phyloP scores from a whole-genome alignment of 2,113 vertebrate species.

The Elephantulus edwardii region DNA sequence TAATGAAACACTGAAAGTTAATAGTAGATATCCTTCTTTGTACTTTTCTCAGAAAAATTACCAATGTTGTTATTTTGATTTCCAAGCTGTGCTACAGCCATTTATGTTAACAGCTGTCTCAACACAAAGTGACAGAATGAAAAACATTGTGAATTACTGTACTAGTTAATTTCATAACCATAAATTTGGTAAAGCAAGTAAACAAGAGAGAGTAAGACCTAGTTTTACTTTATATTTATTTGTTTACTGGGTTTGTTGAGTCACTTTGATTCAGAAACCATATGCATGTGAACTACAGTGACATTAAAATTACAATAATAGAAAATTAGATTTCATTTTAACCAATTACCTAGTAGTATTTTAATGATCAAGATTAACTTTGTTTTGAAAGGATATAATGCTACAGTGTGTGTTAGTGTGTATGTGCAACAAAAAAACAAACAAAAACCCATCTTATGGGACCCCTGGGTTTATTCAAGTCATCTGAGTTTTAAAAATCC shows the following conservation, averaged over 20 bases:
- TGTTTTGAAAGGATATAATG: constrained; percentile 10
- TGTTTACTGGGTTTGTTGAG: neutral
- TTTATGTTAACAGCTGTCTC: neutral
- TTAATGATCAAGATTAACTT: neutral
- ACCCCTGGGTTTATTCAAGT: constrained; percentile 33
- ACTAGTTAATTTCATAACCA: neutral
- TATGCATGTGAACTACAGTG: neutral
- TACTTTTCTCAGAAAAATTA: constrained; percentile 17
- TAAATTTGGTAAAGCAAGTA: neutral
- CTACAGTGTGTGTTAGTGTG: neutral
- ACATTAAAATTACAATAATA: neutral
- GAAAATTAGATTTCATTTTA: constrained; percentile 28
- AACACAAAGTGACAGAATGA: constrained; percentile 13
- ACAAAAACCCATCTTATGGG: neutral
- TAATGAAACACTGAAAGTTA: neutral
- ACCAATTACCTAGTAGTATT: neutral
- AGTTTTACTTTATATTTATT: neutral
- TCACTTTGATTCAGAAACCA: neutral
- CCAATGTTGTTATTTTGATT: neutral
- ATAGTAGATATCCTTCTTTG: neutral
- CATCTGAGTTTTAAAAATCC: constrained; percentile 32
- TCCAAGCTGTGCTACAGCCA: neutral
- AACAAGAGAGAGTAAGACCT: neutral
- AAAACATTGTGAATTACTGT: neutral
- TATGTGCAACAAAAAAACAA: constrained; percentile 36